Base-by-base conservation (phyloP, 2,888 invertebrate species). In the Drosophila kuntzei region DNA sequence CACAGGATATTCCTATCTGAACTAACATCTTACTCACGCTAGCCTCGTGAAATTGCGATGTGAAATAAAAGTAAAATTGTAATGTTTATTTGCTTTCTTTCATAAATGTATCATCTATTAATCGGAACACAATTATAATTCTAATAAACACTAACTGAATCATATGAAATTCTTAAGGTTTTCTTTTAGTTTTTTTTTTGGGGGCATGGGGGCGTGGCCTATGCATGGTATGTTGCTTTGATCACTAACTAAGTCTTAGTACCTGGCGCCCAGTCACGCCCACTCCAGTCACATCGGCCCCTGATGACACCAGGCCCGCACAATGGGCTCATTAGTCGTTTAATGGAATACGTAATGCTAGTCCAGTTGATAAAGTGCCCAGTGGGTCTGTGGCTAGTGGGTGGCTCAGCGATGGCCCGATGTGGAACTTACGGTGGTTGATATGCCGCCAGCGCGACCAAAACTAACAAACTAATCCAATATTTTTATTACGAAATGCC, bases 381-480 rank as follows among this genome's bases (percentile, higher is more conserved):
- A 51, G 63, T 57, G 67, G 57, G 57, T 36, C 43, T n/a, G 12
- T 32, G n/a, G 12, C 12, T 49, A 39, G 49, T 50, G 58, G 44
- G 51, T 62, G 60, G 59, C 49, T 32, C 41, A 57, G 66, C 44
- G 47, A 46, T 16, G 54, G 37, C 11, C 14, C 22, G 11, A 22
- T 16, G 27, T 51, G 59, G 51, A 36, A 39, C 53, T 36, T 41
- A 32, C 34, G 61, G 79, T 71, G 77, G 67, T 68, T 77, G 71
- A 67, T 76, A 64, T 57, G 44, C 22, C 39, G 47, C 22, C 47
- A 25, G 50, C 60, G 43, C 61, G 57, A 55, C 60, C 73, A 76
- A 73, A 80, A 85, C 85, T 85, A 87, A 89, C 87, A 84, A 85
- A 87, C 84, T 87, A 87, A 89, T 87, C 88, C 88, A 89, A 88